Evolutionary conservation across 2,113 vertebrate species (phyloP), one percentile per base, ranked within the genome.

Genomic region (Solea senegalensis): DNA sequence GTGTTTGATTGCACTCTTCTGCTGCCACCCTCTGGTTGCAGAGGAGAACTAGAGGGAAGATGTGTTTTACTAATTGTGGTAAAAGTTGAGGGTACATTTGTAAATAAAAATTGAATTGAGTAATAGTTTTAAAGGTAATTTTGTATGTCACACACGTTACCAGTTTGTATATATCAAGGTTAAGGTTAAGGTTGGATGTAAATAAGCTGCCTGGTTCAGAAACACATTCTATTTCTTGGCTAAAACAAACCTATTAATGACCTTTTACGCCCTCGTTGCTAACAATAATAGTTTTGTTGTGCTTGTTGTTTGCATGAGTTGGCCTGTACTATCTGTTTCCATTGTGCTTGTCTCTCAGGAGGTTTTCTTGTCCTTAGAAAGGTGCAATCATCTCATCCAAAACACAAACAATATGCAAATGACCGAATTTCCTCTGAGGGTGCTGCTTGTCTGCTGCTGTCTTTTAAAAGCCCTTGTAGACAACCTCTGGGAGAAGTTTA

Each of bases 401-500:
- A 65, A 60, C 56, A 39, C 12, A 21, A 81, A 72, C 43, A 62
- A 55, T 62, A 64, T 74, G 57, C 52, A 72, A 69, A 80, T 58
- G 13, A 13, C 1, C 9, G 1, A 0, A 73, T 61, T 61, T 58
- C 28, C 14, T 62, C 58, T 8, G 9, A 68, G 56, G 61, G 43
- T 21, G 9, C 52, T 65, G 41, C 43, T 7, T 53, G 53, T 82
- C 75, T 67, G n/a, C 14, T 26, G 39, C 46, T 67, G 57, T 56
- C 21, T 3, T 76, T 55, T 21, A 4, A 81, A 70, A 88, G 75
- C 90, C 85, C 86, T 86, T 74, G 73, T 73, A 57, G 73, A 84
- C 68, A 82, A 81, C 78, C 90, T 84, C 82, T 70, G 28, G 74
- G 69, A 83, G 84, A 72, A 81, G 86, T 91, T 93, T 96, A 96